Conservation (phyloP, 2,888 invertebrate species). For the Cheilosia urbana region DNA sequence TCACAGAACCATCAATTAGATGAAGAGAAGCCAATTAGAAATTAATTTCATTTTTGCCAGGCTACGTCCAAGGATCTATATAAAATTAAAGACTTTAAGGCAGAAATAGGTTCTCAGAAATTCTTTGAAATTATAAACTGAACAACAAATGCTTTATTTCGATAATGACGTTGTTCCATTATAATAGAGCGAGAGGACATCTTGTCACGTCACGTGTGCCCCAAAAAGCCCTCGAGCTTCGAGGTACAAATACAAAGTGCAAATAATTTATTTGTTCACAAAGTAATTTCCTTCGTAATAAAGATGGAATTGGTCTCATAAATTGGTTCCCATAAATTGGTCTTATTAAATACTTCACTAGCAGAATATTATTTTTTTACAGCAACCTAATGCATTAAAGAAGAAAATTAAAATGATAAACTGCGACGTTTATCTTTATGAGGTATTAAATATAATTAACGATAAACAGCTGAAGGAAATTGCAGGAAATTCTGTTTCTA, state of each 20-base stretch:
- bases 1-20: background rate
- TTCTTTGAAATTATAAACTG: no score
- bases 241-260: background rate
- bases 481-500: background rate
- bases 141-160: background rate
- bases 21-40: background rate
- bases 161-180: background rate
- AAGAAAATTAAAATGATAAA: background rate
- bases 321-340: background rate
- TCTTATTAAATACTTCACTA: no score
- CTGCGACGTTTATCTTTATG: background rate
- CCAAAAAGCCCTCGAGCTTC: background rate
- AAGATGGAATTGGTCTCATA: background rate
- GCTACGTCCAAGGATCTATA: no score
- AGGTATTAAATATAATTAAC: no score
- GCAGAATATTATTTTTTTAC: background rate
- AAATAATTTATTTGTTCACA: slow-evolving; percentile 1
- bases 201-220: background rate
- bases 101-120: no score
- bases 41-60: background rate
- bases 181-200: background rate
- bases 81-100: no score
- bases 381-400: no score
- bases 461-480: background rate
- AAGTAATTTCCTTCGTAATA: background rate